Conservation (phyloP, 2,797 vertebrate species). For the Australoheros facetus region DNA sequence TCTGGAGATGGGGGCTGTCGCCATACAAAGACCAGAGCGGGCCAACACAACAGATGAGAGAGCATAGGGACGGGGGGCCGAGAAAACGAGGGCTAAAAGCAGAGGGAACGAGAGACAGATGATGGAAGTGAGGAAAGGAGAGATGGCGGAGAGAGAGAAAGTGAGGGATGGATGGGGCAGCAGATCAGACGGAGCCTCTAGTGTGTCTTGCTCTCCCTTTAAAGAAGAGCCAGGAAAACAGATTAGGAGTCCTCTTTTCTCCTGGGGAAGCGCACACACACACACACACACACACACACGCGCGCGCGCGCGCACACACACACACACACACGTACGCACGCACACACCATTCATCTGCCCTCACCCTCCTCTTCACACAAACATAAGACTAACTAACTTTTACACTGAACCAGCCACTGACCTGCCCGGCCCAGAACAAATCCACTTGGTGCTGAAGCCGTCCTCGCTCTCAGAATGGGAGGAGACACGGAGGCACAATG, state of each 20-base stretch:
- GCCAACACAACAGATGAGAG: constrained; percentile 83
- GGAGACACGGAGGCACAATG: constrained; percentile 56
- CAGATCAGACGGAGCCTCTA: constrained; percentile 81
- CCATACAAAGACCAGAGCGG: constrained; percentile 77
- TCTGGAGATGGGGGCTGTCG: constrained; percentile 77
- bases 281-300: constrained; percentile 4
- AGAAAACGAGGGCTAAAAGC: constrained; percentile 74
- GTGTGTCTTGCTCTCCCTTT: constrained; percentile 82
- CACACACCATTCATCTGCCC: constrained; percentile 53
- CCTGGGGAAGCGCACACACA: constrained; percentile 70
- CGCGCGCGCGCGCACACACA: background rate
- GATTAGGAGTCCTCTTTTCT: constrained; percentile 83
- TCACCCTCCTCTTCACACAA: constrained; percentile 51
- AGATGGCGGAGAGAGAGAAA: constrained; percentile 70
- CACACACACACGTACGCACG: constrained; percentile 12
- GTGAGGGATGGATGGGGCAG: constrained; percentile 79
- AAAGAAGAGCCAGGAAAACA: constrained; percentile 84
- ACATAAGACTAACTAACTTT: constrained; percentile 70
- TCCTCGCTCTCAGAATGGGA: constrained; percentile 24
- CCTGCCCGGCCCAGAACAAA: constrained; percentile 75
- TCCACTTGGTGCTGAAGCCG: constrained; percentile 38
- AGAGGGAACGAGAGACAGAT: constrained; percentile 75
- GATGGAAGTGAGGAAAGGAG: constrained; percentile 67
- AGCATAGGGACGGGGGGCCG: constrained; percentile 79
- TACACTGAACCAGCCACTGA: constrained; percentile 52